Percentiles rank a stretch among this genome's conserved stretches.
Evolutionary conservation across 2,797 vertebrate species (phyloP).

Genomic region (Phrynocephalus vlangalii): DNA sequence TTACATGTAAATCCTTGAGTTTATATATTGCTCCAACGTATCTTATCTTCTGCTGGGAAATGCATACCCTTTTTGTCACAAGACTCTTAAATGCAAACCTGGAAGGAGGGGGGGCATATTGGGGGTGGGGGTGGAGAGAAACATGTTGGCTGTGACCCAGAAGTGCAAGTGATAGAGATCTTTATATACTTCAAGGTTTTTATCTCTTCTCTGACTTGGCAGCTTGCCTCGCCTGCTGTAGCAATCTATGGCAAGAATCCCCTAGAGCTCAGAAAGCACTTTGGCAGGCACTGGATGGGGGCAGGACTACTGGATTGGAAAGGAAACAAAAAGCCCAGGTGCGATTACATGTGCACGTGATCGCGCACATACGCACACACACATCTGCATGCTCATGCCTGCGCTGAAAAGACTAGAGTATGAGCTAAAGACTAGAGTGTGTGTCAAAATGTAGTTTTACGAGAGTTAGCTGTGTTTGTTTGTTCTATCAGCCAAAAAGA

Average conservation of each 20-base stretch:
- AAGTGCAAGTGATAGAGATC: conserved; percentile 19
- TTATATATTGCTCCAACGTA: neutral
- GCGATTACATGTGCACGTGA: neutral
- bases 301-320: conserved; percentile 7
- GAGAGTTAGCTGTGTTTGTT: no score
- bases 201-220: conserved; percentile 27
- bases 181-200: conserved; percentile 19
- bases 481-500: no score
- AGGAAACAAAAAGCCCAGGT: conserved; percentile 16
- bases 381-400: neutral
- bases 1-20: neutral
- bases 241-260: neutral
- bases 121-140: neutral
- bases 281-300: neutral
- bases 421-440: neutral
- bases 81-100: neutral
- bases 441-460: neutral
- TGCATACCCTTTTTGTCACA: no score
- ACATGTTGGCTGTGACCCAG: conserved; percentile 5
- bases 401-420: no score
- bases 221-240: neutral
- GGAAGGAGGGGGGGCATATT: neutral
- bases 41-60: neutral
- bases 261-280: neutral
- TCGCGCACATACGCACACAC: neutral